Evolutionary conservation across 2,113 vertebrate genomes (phyloP), one percentile per base, ranked within the genome.

Genomic region (human): DNA sequence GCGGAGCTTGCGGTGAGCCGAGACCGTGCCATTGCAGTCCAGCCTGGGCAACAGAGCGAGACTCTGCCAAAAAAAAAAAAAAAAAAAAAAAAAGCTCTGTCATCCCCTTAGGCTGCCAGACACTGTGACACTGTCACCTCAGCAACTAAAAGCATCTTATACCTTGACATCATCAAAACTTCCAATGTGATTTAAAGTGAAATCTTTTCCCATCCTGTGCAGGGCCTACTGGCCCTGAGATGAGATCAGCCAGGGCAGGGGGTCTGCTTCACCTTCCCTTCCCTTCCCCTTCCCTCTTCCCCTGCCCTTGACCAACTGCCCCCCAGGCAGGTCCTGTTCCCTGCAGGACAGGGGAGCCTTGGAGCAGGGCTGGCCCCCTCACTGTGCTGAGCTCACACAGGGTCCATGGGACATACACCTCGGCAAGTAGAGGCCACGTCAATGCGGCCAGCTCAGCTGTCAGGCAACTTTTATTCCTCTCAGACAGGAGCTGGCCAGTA

Each of bases 371-470:
- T 64, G 61, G 11, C 61, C 27, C 61, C 12, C 5, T 64, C 27
- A 6, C 61, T 64, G 61, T 64, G 61, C 61, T 64, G 61, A 64
- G 61, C 12, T 64, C 18, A 45, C 61, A 6, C 14, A 11, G 22
- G 14, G 35, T n/a, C 32, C 1, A 0, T 2, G 32, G 14, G 8
- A 68, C 75, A 52, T 6, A 2, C 11, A 0, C 27, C 35, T 70
- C 27, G 12, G 6, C 23, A 14, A 27, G 3, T 2, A 6, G 32
- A 23, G 72, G 30, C 12, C 16, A 0, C 0, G 1, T 61, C 38
- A 13, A 0, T 0, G 11, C 14, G 3, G 83, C 35, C 64, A 16
- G n/a, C 43, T 40, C n/a, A 2, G 18, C 13, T 6, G 5, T 8
- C 23, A 10, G 35, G 9, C 35, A 8, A 1, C 8, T 5, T 16